Evolutionary conservation across 2,888 invertebrate genomes (phyloP).

Genomic region (Lochmaea crataegi): DNA sequence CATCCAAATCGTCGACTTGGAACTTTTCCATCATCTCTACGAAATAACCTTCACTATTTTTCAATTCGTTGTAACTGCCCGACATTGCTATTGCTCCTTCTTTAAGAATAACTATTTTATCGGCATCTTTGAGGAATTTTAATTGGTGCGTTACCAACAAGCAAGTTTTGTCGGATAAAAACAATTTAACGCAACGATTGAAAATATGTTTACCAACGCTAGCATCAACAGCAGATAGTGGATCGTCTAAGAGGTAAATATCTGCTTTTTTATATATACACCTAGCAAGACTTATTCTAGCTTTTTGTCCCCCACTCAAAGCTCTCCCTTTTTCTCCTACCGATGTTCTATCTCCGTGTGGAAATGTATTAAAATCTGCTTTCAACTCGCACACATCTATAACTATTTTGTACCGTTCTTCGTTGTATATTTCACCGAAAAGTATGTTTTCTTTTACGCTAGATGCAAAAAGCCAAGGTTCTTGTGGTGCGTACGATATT

Average conservation of each 20-base stretch:
- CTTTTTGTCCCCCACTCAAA: constrained; percentile 87
- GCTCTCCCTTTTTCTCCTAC: constrained; percentile 86
- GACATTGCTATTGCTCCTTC: constrained; percentile 66
- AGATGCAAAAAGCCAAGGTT: constrained; percentile 73
- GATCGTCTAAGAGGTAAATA: constrained; percentile 84
- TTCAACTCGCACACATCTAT: constrained; percentile 74
- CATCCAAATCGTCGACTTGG: constrained; percentile 56
- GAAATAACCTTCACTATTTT: constrained; percentile 67
- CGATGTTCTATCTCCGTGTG: constrained; percentile 80
- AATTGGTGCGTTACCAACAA: constrained; percentile 79
- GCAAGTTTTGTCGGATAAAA: constrained; percentile 70
- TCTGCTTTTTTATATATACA: constrained; percentile 82
- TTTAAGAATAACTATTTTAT: constrained; percentile 62
- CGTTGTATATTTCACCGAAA: constrained; percentile 75
- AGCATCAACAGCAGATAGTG: constrained; percentile 84
- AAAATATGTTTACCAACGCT: constrained; percentile 80
- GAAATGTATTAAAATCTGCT: constrained; percentile 79
- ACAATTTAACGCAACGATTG: constrained; percentile 76
- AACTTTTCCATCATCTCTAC: constrained; percentile 45
- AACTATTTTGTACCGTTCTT: constrained; percentile 71
- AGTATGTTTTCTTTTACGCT: constrained; percentile 81
- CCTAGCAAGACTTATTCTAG: constrained; percentile 82
- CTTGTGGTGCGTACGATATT: constrained; percentile 71
- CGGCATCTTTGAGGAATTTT: constrained; percentile 67
- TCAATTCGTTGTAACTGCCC: constrained; percentile 66